These are phyloP conservation scores for Venustoraphidia nigricollis DNA, from an alignment of 2,888 invertebrate genomes.

Conservation along the genomic window DNA sequence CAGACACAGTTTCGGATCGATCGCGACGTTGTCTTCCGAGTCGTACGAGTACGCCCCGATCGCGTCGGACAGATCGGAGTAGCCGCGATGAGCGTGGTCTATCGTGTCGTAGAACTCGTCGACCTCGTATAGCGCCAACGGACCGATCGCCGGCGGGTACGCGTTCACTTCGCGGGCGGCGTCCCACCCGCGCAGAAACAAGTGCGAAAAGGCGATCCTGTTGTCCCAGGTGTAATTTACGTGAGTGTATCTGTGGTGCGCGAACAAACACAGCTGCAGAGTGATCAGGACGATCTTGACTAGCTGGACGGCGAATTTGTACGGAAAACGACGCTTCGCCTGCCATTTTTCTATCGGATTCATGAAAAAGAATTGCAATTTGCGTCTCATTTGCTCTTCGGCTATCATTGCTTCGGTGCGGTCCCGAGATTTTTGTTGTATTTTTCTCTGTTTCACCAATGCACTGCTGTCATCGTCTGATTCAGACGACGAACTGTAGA, in stretches of 20 bases:
- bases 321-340: constrained; percentile 84
- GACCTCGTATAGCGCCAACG: constrained; percentile 74
- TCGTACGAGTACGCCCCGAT: constrained; percentile 81
- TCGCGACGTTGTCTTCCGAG: constrained; percentile 54
- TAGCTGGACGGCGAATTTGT: constrained; percentile 88
- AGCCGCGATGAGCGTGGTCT: constrained; percentile 67
- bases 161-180: constrained; percentile 69
- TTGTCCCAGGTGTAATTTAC: constrained; percentile 91
- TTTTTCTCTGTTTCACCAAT: constrained; percentile 8
- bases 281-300: constrained; percentile 92
- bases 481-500: too few species aligned
- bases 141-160: constrained; percentile 85
- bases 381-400: constrained; percentile 57
- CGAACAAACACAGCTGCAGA: constrained; percentile 84
- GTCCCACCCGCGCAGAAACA: constrained; percentile 83
- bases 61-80: constrained; percentile 57
- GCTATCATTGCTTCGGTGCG: constrained; percentile 27
- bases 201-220: constrained; percentile 77
- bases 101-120: constrained; percentile 67
- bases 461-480: not conserved
- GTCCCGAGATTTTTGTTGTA: constrained; percentile 11
- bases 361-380: constrained; percentile 92
- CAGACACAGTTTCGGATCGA: constrained; percentile 61
- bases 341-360: constrained; percentile 97
- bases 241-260: constrained; percentile 80